Percentiles rank a stretch among this genome's conserved stretches.
Evolutionary conservation across 2,888 invertebrate species (phyloP).

Genomic region (Taenaris catops): DNA sequence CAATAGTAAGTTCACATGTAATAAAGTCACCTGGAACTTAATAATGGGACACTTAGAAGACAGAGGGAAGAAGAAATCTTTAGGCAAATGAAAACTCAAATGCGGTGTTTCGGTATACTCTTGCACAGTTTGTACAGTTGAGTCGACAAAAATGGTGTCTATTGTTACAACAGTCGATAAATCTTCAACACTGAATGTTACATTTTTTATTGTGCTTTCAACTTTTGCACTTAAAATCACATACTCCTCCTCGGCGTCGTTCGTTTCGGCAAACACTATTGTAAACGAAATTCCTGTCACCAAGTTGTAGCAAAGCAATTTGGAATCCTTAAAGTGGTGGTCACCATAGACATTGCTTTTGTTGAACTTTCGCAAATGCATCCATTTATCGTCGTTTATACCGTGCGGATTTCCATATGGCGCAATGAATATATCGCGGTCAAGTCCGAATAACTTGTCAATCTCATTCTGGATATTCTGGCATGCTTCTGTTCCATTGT

Average conservation of each 20-base stretch:
- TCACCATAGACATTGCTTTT: constrained; percentile 38
- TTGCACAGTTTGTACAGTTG: constrained; percentile 41
- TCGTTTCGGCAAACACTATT: constrained; percentile 43
- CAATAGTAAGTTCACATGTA: constrained; percentile 22
- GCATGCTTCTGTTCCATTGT: constrained; percentile 43
- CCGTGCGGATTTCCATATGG: constrained; percentile 54
- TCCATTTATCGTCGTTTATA: constrained; percentile 48
- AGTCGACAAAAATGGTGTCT: constrained; percentile 55
- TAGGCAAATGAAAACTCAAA: constrained; percentile 83
- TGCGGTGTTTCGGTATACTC: constrained; percentile 81
- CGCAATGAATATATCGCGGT: constrained; percentile 38
- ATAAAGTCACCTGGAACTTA: constrained; percentile 18
- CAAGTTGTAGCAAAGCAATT: constrained; percentile 51
- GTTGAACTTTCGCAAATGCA: constrained; percentile 31
- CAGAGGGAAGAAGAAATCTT: constrained; percentile 88
- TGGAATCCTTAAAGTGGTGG: constrained; percentile 34
- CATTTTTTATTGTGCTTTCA: constrained; percentile 33
- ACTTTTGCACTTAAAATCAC: constrained; percentile 44
- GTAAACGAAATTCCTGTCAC: constrained; percentile 43
- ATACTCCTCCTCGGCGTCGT: constrained; percentile 32
- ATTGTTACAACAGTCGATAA: constrained; percentile 47
- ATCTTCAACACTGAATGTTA: constrained; percentile 43
- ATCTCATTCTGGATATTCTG: constrained; percentile 45
- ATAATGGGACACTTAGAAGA: constrained; percentile 39
- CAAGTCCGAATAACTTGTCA: constrained; percentile 33